Evolutionary conservation across 1,140 invertebrate genomes (phyloP).

Genomic region (Bombus picipes): DNA sequence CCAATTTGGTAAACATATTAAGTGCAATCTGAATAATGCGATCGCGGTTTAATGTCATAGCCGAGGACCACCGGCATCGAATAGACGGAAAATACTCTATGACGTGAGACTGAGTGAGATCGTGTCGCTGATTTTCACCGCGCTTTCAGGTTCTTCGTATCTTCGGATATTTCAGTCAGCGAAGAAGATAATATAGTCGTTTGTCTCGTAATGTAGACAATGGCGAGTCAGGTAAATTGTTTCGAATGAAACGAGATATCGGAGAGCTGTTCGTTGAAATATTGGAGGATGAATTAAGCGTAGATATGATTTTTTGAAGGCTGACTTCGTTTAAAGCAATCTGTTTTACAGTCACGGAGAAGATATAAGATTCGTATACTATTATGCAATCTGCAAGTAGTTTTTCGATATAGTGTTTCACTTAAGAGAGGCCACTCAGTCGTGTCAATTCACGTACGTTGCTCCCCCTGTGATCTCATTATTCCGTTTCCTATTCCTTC

Average conservation of each 20-base stretch:
- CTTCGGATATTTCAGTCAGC: too few species aligned
- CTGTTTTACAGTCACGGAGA: too few species aligned
- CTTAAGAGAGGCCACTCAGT: neutral
- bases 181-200: too few species aligned
- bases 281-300: too few species aligned
- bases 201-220: too few species aligned
- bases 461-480: neutral
- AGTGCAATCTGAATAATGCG: conserved; percentile 76
- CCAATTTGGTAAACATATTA: conserved; percentile 77
- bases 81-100: conserved; percentile 53
- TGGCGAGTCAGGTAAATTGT: neutral
- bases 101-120: too few species aligned
- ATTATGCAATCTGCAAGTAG: neutral
- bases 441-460: neutral
- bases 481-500: neutral
- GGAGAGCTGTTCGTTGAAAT: neutral
- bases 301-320: too few species aligned
- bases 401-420: neutral
- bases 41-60: conserved; percentile 68
- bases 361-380: neutral
- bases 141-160: neutral
- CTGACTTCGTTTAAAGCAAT: too few species aligned
- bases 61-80: conserved; percentile 39
- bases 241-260: neutral
- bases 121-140: conserved; percentile 9